These are phyloP conservation scores for Papilio polyxenes DNA, from an alignment of 1,140 invertebrate genomes.

Conservation along the genomic window DNA sequence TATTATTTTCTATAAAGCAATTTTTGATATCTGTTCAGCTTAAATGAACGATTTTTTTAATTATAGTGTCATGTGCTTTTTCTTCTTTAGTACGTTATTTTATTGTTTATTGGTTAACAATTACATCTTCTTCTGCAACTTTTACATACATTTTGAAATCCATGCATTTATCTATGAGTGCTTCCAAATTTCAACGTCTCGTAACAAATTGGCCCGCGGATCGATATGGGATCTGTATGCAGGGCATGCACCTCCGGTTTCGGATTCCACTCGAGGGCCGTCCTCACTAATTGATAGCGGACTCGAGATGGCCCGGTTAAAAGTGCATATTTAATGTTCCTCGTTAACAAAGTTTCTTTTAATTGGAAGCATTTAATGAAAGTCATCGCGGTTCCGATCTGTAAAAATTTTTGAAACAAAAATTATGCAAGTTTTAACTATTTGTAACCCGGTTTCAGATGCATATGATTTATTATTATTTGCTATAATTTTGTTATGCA, in stretches of 20 bases:
- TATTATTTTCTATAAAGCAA: background rate
- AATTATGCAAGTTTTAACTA: conserved; percentile 28
- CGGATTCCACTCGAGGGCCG: conserved; percentile 33
- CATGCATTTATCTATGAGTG: background rate
- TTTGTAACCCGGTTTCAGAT: conserved; percentile 12
- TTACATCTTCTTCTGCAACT: background rate
- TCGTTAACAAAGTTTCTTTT: conserved; percentile 36
- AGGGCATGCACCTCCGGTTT: conserved; percentile 26
- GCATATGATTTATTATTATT: background rate
- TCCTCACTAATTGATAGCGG: conserved; percentile 39
- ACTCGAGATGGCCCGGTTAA: conserved; percentile 32
- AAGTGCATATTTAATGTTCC: conserved; percentile 36
- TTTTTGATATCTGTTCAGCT: background rate
- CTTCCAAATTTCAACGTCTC: conserved; percentile 19
- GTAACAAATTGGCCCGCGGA: conserved; percentile 31
- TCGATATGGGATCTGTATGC: conserved; percentile 39
- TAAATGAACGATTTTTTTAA: background rate
- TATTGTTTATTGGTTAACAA: background rate
- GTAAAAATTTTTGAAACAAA: conserved; percentile 2
- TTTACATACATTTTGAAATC: background rate
- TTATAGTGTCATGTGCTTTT: background rate
- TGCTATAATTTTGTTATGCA: background rate
- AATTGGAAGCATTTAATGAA: conserved; percentile 33
- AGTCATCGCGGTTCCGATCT: background rate
- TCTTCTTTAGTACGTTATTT: too few species aligned